Percentiles rank a stretch among this genome's conserved stretches.
Conservation (phyloP, 2,888 invertebrate genomes). For the Clanis bilineata region DNA sequence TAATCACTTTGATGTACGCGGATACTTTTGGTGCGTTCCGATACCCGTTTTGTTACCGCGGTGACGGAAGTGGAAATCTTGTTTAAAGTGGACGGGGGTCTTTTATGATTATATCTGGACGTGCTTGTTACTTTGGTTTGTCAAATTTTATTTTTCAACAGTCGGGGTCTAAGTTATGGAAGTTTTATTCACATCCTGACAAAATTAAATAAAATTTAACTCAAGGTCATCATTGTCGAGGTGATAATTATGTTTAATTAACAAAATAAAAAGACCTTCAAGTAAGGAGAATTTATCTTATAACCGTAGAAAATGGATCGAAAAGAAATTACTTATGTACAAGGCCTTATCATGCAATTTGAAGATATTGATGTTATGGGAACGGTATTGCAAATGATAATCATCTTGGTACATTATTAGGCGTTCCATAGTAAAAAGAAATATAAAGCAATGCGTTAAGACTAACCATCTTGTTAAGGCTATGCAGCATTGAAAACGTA, state of each 20-base stretch:
- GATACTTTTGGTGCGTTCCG: constrained; percentile 18
- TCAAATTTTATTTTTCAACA: background rate
- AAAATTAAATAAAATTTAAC: too few relatives aligned
- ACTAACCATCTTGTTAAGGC: background rate
- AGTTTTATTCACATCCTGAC: background rate
- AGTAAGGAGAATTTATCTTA: too few relatives aligned
- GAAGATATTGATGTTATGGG: too few relatives aligned
- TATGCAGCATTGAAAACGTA: background rate
- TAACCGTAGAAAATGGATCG: too few relatives aligned
- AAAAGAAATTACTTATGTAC: too few relatives aligned
- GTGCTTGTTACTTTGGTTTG: background rate
- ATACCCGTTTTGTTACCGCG: background rate
- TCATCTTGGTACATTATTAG: too few relatives aligned
- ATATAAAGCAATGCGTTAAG: background rate
- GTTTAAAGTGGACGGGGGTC: constrained; percentile 18
- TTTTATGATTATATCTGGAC: background rate
- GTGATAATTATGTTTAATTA: too few relatives aligned
- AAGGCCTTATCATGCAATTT: too few relatives aligned
- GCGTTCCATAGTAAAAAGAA: background rate
- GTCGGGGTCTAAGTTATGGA: background rate
- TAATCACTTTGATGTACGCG: constrained; percentile 74
- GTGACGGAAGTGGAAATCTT: background rate
- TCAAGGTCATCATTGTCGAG: too few relatives aligned
- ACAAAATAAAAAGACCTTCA: too few relatives aligned
- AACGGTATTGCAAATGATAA: too few relatives aligned